Evolutionary conservation across 2,888 invertebrate genomes (phyloP), one percentile per base, ranked within the genome.

Genomic region (Cryptocheilus praepositus): DNA sequence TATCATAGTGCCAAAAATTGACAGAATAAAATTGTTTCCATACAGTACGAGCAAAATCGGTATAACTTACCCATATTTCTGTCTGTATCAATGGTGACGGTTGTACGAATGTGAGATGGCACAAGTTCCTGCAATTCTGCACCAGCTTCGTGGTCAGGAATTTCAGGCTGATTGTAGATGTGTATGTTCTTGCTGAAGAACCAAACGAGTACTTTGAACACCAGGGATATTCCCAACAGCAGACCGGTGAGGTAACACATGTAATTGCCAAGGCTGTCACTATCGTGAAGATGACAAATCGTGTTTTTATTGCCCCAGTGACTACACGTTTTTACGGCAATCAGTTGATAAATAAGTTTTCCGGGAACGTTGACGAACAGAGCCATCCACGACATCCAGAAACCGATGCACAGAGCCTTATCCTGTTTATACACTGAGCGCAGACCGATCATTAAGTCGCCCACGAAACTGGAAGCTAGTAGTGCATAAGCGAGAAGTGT

Each of bases 341-440:
- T 89, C 7, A 89, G 82, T 57, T 92, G 91, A 79, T 93, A 94
- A 19, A 92, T 85, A 45, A 93, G 86, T 74, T 93, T 93, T 0
- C 92, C 92, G 0, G 93, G 93, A 2, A 93, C 83, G 82, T 92
- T 92, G 0, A 91, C 90, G 52, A 93, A 89, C 0, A 93, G 77
- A 0, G 92, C 91, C 0, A 91, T 81, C 43, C 91, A 83, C 51
- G 90, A 90, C 44, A 92, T 85, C 76, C 91, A 90, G 25, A 92
- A 89, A 16, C 91, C 93, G 61, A 94, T 86, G 1, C 92, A 91
- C 54, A 92, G 77, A 0, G 92, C 90, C 82, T 93, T 93, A 74
- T 94, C 93, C 81, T 92, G 91, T 0, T 90, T 89, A 71, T 91
- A 86, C 18, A 92, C 91, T 57, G 91, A 89, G 77, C 93, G 89